phyloP scores from a whole-genome alignment of 2,888 invertebrate genomes.

The Oscheius myriophilus region DNA sequence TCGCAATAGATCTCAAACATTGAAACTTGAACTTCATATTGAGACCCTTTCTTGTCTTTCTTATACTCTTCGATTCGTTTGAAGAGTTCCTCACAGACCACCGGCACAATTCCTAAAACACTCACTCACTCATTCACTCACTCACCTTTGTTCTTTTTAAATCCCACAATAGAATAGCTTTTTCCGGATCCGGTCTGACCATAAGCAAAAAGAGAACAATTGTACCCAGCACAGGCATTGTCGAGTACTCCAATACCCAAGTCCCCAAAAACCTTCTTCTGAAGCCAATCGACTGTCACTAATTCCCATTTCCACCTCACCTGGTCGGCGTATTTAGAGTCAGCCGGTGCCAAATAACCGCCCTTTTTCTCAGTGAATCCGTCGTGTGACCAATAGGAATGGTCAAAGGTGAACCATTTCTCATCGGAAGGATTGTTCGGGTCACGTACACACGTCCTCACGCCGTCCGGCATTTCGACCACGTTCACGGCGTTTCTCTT shows the following conservation, averaged over 20 bases:
- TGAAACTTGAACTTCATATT: slow-evolving; percentile 74
- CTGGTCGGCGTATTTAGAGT: slow-evolving; percentile 75
- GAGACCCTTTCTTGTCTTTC: slow-evolving; percentile 65
- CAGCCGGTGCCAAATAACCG: slow-evolving; percentile 73
- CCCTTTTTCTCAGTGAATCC: slow-evolving; percentile 73
- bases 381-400: slow-evolving; percentile 76
- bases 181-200: slow-evolving; percentile 77
- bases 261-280: slow-evolving; percentile 75
- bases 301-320: slow-evolving; percentile 60
- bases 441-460: slow-evolving; percentile 72
- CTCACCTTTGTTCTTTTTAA: slow-evolving; percentile 74
- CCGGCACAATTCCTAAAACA: slow-evolving; percentile 75
- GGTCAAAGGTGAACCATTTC: slow-evolving; percentile 75
- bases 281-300: slow-evolving; percentile 34
- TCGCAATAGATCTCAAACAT: slow-evolving; percentile 78
- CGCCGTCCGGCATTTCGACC: slow-evolving; percentile 73
- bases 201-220: slow-evolving; percentile 76
- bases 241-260: slow-evolving; percentile 75
- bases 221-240: slow-evolving; percentile 76
- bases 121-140: background rate
- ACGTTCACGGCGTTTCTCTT: slow-evolving; percentile 73
- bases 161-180: slow-evolving; percentile 76
- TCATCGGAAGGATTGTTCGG: slow-evolving; percentile 72
- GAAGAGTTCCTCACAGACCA: slow-evolving; percentile 75
- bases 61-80: slow-evolving; percentile 73